Percentiles rank a stretch among this genome's conserved stretches.
Evolutionary conservation across 2,113 vertebrate genomes (phyloP).

Genomic region (Hiodon alosoides): DNA sequence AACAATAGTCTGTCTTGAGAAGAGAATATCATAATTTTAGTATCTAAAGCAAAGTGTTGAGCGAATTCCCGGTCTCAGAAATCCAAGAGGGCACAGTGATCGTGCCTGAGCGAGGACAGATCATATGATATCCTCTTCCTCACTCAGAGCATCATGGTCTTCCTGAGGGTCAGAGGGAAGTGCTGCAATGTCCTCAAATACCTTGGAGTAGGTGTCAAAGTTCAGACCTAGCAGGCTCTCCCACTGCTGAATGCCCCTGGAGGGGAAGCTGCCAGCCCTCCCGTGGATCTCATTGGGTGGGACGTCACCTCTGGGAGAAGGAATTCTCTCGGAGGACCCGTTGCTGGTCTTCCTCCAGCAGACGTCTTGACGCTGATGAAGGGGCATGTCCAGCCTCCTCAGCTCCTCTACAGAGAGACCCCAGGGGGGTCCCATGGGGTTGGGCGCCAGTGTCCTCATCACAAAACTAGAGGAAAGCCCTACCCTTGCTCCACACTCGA

Average conservation of each 20-base stretch:
- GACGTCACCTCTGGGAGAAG: constrained; percentile 27
- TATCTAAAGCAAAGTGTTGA: no score
- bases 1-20: background rate
- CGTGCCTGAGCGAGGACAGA: background rate
- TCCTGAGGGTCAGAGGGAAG: constrained; percentile 36
- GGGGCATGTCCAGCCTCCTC: constrained; percentile 42
- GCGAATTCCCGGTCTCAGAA: no score
- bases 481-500: constrained; percentile 14
- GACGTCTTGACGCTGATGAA: constrained; percentile 4
- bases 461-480: background rate
- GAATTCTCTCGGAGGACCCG: background rate
- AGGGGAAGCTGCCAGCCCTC: background rate
- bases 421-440: constrained; percentile 35
- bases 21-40: background rate
- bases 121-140: constrained; percentile 62
- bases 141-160: constrained; percentile 44
- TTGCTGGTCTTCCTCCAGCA: no score
- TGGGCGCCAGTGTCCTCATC: constrained; percentile 27
- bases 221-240: constrained; percentile 40
- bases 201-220: constrained; percentile 50
- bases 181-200: constrained; percentile 59
- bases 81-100: no score
- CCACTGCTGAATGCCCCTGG: constrained; percentile 36
- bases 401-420: constrained; percentile 58
- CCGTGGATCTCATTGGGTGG: constrained; percentile 21